Percentiles rank a stretch among this genome's conserved stretches.
These are phyloP conservation scores for Pheosia tremula DNA, from an alignment of 2,888 invertebrate species.

Conservation along the genomic window DNA sequence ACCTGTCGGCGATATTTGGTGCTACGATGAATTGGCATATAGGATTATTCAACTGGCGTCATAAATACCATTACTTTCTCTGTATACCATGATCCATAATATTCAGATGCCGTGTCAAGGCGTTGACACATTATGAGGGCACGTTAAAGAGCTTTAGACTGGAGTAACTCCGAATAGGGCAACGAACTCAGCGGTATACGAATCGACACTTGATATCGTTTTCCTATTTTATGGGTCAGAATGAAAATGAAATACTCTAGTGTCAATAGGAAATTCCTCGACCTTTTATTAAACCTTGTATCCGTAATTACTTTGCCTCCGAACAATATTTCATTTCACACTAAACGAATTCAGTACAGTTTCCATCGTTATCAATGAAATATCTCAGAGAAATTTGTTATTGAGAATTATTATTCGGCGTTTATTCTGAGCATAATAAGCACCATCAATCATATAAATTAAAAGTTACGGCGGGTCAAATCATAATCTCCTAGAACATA, in stretches of 20 bases:
- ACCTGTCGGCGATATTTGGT: no score
- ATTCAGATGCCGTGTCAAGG: neutral
- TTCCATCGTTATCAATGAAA: constrained; percentile 7
- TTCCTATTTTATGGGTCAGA: neutral
- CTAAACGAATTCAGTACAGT: constrained; percentile 8
- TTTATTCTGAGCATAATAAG: constrained; percentile 14
- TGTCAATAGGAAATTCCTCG: neutral
- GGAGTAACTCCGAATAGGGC: neutral
- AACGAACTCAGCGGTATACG: neutral
- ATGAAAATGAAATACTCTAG: neutral
- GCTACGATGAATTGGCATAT: no score
- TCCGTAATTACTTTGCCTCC: neutral
- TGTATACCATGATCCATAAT: no score
- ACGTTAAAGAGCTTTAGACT: neutral
- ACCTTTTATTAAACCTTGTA: neutral
- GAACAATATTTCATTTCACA: constrained; percentile 6
- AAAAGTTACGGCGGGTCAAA: constrained; percentile 26
- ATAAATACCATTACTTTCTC: no score
- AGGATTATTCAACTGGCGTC: no score
- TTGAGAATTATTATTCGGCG: constrained; percentile 17
- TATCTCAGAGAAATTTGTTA: constrained; percentile 7
- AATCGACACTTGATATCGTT: neutral
- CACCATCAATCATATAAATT: constrained; percentile 32
- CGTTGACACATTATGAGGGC: neutral
- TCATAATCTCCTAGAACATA: constrained; percentile 12